A percentile compares a stretch with the other conserved stretches of the same genome.
phyloP scores from a whole-genome alignment of 2,888 invertebrate species.

The Laothoe populi region DNA sequence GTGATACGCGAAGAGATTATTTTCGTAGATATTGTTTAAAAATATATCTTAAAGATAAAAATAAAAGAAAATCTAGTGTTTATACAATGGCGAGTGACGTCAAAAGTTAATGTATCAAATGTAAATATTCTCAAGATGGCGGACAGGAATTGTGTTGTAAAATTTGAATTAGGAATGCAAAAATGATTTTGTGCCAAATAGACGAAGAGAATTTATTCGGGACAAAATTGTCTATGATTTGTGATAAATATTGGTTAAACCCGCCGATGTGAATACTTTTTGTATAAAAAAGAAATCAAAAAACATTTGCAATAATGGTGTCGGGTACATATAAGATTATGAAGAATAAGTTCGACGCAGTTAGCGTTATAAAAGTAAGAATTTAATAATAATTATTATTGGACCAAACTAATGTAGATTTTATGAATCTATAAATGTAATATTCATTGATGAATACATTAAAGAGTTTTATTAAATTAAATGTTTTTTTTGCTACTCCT shows the following conservation, averaged over 20 bases:
- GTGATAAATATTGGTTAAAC: conserved; percentile 52
- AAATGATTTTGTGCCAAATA: conserved; percentile 81
- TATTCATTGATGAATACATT: conserved; percentile 24
- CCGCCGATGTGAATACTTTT: conserved; percentile 68
- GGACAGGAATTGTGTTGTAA: conserved; percentile 34
- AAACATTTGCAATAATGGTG: conserved; percentile 62
- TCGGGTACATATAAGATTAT: conserved; percentile 49
- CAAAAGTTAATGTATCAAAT: conserved; percentile 45
- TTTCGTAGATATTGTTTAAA: conserved; percentile 47
- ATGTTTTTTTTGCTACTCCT: conserved; percentile 31
- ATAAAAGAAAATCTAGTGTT: conserved; percentile 33
- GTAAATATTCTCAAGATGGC: conserved; percentile 28
- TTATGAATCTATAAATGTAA: conserved; percentile 54
- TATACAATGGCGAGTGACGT: conserved; percentile 56
- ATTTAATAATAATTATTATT: conserved; percentile 57
- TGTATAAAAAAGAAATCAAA: conserved; percentile 36
- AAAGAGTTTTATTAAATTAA: conserved; percentile 28
- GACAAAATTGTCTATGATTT: conserved; percentile 69
- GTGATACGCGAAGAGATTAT: conserved; percentile 57
- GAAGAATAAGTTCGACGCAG: conserved; percentile 57
- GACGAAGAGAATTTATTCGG: conserved; percentile 75
- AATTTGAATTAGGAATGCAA: conserved; percentile 39
- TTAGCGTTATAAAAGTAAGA: conserved; percentile 60
- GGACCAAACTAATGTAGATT: conserved; percentile 79
- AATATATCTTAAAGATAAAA: conserved; percentile 36